Evolutionary conservation across 35 echinoderm and acorn worm genomes (phyloP).

Genomic region (Apostichopus japonicus): DNA sequence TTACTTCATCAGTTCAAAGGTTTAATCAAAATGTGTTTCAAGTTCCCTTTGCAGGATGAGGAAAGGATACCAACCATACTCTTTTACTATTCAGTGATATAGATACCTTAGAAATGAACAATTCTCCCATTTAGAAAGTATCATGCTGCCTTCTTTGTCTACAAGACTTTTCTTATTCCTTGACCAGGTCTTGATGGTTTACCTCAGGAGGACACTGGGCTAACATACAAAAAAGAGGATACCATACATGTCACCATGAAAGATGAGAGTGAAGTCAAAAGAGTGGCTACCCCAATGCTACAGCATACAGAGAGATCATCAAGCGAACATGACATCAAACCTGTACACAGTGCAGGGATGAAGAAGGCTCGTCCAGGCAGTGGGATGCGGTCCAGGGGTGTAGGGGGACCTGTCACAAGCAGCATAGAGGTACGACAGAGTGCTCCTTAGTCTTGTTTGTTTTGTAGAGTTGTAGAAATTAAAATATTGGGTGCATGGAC

Average conservation of each 20-base stretch:
- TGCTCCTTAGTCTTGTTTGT: too few species aligned
- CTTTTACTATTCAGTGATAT: too few species aligned
- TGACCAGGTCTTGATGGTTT: constrained; percentile 63
- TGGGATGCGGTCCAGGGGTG: constrained; percentile 61
- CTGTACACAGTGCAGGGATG: neutral
- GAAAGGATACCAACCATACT: too few species aligned
- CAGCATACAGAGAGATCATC: constrained; percentile 8
- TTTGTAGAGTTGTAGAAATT: too few species aligned
- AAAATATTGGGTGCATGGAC: too few species aligned
- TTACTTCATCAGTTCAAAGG: too few species aligned
- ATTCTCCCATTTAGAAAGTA: too few species aligned
- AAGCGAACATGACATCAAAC: neutral
- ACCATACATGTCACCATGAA: constrained; percentile 66
- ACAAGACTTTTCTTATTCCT: too few species aligned
- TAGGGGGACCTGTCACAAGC: constrained; percentile 90
- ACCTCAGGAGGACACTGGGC: constrained; percentile 74
- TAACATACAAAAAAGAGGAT: constrained; percentile 32
- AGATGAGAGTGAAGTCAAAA: constrained; percentile 35
- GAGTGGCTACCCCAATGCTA: constrained; percentile 1
- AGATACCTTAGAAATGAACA: too few species aligned
- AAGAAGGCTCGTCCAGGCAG: constrained; percentile 67
- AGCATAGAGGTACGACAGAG: constrained; percentile 72
- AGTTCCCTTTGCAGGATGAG: too few species aligned
- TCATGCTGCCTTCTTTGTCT: too few species aligned
- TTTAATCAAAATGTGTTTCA: too few species aligned